Evolutionary conservation across 2,888 invertebrate genomes (phyloP), one percentile per base, ranked within the genome.

Genomic region (Seladonia tumulorum): DNA sequence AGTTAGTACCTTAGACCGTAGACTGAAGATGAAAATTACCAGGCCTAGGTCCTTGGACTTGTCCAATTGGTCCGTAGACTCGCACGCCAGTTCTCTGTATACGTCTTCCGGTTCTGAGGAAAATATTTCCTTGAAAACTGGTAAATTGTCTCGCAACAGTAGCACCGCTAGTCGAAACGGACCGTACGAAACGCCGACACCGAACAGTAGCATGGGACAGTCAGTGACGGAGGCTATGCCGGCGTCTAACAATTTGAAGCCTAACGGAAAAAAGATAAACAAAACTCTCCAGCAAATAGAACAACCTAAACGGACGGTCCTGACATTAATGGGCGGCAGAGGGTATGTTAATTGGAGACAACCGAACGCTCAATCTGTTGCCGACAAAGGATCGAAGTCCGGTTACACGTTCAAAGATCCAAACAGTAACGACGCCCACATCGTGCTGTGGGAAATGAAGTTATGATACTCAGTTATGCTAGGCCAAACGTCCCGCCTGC

Each of bases 371-470:
- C 91, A 90, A 35, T 82, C 29, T 96, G 97, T 92, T 96, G 97
- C 94, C 88, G 96, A 95, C 45, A 95, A 94, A 82, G 93, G 90
- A 86, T 93, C 93, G 45, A 95, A 93, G 78, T 93, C 93, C 3
- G 90, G 90, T 25, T 94, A 93, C 86, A 88, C 91, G 25, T 88
- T 96, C 66, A 96, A 96, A 74, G 97, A 97, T 86, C 97, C 97
- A 73, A 98, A 98, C 94, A 97, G 97, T 87, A 97, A 97, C 93
- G 98, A 98, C 96, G 98, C 98, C 25, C 98, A 98, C 95, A 97
- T 98, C 92, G 97, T 98, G 87, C 96, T 98, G 75, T 98, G 98
- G 98, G 98, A 99, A 95, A 97, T 97, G 95, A 98, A 97, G 94
- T 96, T 97, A 96, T 97, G 96, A 97, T 95, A 87, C 88, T 88